Percentiles rank a stretch among this genome's conserved stretches.
Conservation (phyloP, 2,113 vertebrate genomes). For the Epinephelus cyanopodus region DNA sequence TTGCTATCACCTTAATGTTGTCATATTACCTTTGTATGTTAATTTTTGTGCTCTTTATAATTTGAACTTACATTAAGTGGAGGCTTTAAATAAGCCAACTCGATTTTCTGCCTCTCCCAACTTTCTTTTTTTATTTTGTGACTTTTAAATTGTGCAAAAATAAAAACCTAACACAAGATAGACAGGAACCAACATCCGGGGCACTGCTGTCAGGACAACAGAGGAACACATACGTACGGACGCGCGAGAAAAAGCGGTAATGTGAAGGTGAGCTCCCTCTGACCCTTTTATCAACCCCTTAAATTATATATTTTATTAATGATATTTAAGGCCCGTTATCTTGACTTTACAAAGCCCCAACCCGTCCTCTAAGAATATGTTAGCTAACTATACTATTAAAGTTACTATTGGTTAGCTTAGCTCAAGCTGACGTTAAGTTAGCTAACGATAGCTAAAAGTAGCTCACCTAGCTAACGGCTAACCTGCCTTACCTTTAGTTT, state of each 20-base stretch:
- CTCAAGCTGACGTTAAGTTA: not conserved
- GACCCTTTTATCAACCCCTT: not conserved
- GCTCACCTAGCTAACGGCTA: not conserved
- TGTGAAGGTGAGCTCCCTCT: not conserved
- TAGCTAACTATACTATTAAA: not conserved
- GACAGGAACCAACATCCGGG: not conserved
- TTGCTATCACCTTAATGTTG: too few species aligned
- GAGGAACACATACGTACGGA: too few species aligned
- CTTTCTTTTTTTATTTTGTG: too few species aligned
- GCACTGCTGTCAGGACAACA: conserved; percentile 15
- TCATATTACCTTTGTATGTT: too few species aligned
- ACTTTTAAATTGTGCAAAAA: too few species aligned
- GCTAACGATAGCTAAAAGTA: not conserved
- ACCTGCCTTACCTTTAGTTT: not conserved
- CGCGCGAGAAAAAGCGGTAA: fast-evolving
- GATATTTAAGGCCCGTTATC: fast-evolving
- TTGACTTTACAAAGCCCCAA: not conserved
- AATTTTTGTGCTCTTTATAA: too few species aligned
- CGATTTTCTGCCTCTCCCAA: too few species aligned
- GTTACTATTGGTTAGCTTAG: not conserved
- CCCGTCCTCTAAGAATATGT: not conserved
- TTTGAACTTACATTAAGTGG: too few species aligned
- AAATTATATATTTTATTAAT: too few species aligned
- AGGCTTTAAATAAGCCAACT: too few species aligned
- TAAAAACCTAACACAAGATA: too few species aligned